These are phyloP conservation scores for Bombus waltoni DNA, from an alignment of 1,140 invertebrate species.

Conservation along the genomic window DNA sequence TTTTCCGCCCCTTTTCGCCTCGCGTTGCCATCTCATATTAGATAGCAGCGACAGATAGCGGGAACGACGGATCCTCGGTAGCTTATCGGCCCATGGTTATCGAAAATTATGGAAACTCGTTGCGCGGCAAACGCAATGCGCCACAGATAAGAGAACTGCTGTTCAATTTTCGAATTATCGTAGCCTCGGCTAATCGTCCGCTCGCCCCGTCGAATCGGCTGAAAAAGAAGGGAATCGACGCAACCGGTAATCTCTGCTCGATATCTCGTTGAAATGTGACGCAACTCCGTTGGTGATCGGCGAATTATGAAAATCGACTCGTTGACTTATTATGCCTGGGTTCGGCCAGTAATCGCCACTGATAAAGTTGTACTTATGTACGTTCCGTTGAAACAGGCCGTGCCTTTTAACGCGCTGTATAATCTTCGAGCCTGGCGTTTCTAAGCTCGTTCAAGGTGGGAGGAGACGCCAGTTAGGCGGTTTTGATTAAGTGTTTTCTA, in stretches of 20 bases:
- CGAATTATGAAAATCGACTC: neutral
- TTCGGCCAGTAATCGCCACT: neutral
- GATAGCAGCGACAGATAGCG: neutral
- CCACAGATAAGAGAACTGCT: neutral
- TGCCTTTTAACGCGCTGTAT: neutral
- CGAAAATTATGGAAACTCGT: conserved; percentile 18
- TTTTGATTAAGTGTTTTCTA: neutral
- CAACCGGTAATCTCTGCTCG: neutral
- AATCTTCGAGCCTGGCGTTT: too few relatives aligned
- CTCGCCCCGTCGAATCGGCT: neutral
- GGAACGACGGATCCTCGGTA: neutral
- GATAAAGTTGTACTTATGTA: conserved; percentile 4
- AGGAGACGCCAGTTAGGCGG: too few relatives aligned
- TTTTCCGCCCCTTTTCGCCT: neutral
- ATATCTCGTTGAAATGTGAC: neutral
- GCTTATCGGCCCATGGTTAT: neutral
- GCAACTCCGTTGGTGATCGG: neutral
- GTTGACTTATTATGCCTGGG: too few relatives aligned
- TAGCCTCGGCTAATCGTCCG: neutral
- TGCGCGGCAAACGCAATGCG: neutral
- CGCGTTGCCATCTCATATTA: neutral
- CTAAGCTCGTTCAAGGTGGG: too few relatives aligned
- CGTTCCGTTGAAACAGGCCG: neutral
- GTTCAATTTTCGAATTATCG: conserved; percentile 45
- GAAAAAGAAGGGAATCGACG: neutral